Conservation (phyloP, 2,888 invertebrate species). For the Sesia apiformis region DNA sequence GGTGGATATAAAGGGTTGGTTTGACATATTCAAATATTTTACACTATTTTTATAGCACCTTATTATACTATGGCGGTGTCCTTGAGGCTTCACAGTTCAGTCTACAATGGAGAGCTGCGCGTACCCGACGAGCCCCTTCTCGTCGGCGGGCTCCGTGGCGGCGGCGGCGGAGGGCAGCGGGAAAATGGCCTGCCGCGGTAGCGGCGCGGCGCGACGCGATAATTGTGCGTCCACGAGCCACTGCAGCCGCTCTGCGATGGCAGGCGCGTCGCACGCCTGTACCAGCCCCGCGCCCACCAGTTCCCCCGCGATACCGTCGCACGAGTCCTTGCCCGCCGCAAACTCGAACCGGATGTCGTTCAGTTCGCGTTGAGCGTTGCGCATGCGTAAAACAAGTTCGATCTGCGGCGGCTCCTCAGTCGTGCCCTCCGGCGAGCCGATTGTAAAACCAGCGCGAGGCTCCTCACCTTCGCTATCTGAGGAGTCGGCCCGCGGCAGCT, state of each 20-base stretch:
- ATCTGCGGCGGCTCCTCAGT: slow-evolving; percentile 73
- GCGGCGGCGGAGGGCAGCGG: slow-evolving; percentile 71
- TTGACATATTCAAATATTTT: too few species aligned
- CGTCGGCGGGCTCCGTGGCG: slow-evolving; percentile 89
- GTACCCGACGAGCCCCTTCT: slow-evolving; percentile 95
- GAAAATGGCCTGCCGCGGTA: slow-evolving; percentile 87
- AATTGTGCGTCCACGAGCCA: slow-evolving; percentile 83
- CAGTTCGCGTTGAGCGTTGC: slow-evolving; percentile 92
- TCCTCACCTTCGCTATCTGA: slow-evolving; percentile 74
- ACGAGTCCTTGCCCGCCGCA: slow-evolving; percentile 91
- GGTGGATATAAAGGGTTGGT: too few species aligned
- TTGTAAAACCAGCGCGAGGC: slow-evolving; percentile 38
- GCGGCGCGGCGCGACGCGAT: slow-evolving; percentile 61
- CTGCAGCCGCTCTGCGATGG: slow-evolving; percentile 95
- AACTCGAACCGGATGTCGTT: slow-evolving; percentile 99
- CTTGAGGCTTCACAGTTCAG: slow-evolving; percentile 51
- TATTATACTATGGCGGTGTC: too few species aligned
- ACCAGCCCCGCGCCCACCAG: slow-evolving; percentile 97
- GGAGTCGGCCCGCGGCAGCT: slow-evolving; percentile 73
- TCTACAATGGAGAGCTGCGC: slow-evolving; percentile 97
- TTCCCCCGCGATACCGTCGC: slow-evolving; percentile 97
- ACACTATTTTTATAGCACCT: too few species aligned
- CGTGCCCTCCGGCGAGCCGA: slow-evolving; percentile 32
- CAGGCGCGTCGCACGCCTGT: slow-evolving; percentile 90
- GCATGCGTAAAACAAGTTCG: slow-evolving; percentile 91